Evolutionary conservation across 1,140 invertebrate species (phyloP), one percentile per base, ranked within the genome.

Genomic region (Ridgeia piscesae): DNA sequence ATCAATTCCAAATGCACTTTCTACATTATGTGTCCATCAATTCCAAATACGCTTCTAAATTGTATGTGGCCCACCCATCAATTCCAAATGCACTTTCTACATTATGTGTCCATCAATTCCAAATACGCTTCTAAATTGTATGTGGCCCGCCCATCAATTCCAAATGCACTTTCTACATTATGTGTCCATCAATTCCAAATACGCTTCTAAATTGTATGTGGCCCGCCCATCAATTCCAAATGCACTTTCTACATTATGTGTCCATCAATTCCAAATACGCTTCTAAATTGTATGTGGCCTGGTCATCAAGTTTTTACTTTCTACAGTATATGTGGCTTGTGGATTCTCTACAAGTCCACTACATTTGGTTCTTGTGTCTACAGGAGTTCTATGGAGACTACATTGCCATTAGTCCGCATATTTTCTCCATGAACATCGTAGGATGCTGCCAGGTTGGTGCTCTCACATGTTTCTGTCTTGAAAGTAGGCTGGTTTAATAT

Each of bases 371-470:
- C 93, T 92, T 92, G 91, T 92, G 93, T 92, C 95, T 95, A 34
- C 97, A 99, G 95, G 99, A 99, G 96, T 97, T 98, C 95, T 99
- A 99, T 96, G 98, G 98, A 11, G 99, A 99, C 96, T 99, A 98
- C 96, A 96, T 99, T 92, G 98, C 98, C 89, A 97, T 99, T 11
- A 98, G 97, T 96, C 97, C 98, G 27, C 98, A 99, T 96, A 96
- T 99, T 93, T 99, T 99, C 94, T 96, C 96, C 33, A 94, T 97
- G n/a, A 97, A 97, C 94, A 96, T 97, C 89, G 94, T 96, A 92
- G 95, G 95, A 48, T 96, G 96, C 93, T 96, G 95, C 94, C 95
- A 96, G 94, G 96, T 95, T 92, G 92, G 93, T 92, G 33, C 58
- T 17, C 33, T 92, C 11, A 90, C 27, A 2, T 31, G 27, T 77